Evolutionary conservation across 1,140 invertebrate species (phyloP).

Genomic region (Drosophila oshimai): DNA sequence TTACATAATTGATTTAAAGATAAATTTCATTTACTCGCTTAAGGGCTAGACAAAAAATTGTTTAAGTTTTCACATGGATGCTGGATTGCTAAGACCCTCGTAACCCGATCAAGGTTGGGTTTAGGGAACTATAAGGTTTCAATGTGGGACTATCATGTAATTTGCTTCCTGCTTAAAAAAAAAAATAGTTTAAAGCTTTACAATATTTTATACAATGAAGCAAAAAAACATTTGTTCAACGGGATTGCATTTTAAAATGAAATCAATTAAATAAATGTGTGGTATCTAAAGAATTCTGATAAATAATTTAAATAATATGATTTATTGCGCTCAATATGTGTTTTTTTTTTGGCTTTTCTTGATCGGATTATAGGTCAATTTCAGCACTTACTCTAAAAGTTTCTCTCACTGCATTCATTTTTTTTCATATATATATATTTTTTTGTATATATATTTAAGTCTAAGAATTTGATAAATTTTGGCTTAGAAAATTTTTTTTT

Average conservation of each 20-base stretch:
- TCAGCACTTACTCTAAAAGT: conserved; percentile 15
- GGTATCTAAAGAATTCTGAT: no score
- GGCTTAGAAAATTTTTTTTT: conserved; percentile 68
- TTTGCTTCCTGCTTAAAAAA: no score
- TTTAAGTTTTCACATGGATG: conserved; percentile 61
- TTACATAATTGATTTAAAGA: conserved; percentile 62
- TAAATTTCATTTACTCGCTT: conserved; percentile 42
- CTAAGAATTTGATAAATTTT: conserved; percentile 78
- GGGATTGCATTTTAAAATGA: no score
- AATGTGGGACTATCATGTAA: no score
- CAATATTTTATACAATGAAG: no score
- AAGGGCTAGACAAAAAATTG: conserved; percentile 53
- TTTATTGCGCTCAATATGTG: no score
- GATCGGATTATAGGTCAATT: conserved; percentile 18
- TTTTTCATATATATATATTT: conserved; percentile 11
- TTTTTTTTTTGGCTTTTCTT: conserved; percentile 6
- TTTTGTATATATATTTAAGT: conserved; percentile 43
- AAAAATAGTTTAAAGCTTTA: no score
- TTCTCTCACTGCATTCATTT: conserved; percentile 23
- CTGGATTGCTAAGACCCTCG: conserved; percentile 19
- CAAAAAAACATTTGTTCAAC: no score
- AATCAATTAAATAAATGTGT: no score
- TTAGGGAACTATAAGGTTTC: neutral
- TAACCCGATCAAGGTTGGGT: conserved; percentile 42
- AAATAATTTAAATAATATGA: no score